Evolutionary conservation across 2,113 vertebrate species (phyloP).

Genomic region (Pygoscelis adeliae): DNA sequence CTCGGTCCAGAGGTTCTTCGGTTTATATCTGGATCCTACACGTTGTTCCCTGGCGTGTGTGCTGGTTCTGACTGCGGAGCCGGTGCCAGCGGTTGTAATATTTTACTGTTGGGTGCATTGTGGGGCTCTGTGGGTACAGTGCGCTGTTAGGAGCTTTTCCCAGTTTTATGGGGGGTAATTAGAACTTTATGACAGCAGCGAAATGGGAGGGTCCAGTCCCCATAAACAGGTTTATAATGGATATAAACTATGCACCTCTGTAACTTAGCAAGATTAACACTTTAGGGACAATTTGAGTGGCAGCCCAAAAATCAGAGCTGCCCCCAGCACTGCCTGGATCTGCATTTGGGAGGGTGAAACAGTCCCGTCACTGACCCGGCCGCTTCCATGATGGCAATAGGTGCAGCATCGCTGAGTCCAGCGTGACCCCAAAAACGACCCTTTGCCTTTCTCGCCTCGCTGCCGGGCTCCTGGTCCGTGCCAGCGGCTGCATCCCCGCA

Average conservation of each 20-base stretch:
- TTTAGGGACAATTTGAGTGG: constrained; percentile 77
- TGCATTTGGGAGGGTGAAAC: not conserved
- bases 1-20: accelerated
- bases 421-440: not conserved
- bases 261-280: constrained; percentile 73
- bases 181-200: constrained; percentile 78
- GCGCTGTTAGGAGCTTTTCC: constrained; percentile 71
- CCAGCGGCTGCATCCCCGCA: accelerated
- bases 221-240: constrained; percentile 85
- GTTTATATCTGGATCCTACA: not conserved
- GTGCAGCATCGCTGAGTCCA: not conserved
- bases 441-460: not conserved
- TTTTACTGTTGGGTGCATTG: constrained; percentile 60
- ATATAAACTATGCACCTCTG: constrained; percentile 77
- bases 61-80: not conserved
- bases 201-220: constrained; percentile 77
- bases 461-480: accelerated
- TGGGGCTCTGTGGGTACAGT: constrained; percentile 65
- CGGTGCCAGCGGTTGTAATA: not conserved
- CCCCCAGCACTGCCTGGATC: accelerated
- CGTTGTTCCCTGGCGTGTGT: not conserved
- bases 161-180: constrained; percentile 82
- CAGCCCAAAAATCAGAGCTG: constrained; percentile 26
- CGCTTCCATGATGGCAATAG: accelerated
- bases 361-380: accelerated